phyloP scores from a whole-genome alignment of 2,888 invertebrate genomes.

The Platycnemis pennipes region DNA sequence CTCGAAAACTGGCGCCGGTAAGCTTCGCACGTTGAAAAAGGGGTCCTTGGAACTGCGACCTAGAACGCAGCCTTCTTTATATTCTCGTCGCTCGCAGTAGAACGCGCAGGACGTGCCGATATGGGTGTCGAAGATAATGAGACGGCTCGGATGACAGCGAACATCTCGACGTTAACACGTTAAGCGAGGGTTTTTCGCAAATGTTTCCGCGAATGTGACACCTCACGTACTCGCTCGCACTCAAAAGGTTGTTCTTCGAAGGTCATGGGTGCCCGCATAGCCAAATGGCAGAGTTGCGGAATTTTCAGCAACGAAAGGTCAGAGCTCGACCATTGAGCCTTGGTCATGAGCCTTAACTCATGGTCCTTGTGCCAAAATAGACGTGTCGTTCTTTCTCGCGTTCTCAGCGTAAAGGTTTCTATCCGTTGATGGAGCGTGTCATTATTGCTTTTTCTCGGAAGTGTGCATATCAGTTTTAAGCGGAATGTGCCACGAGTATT shows the following conservation, averaged over 20 bases:
- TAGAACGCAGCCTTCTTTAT: background rate
- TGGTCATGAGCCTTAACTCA: too few species aligned
- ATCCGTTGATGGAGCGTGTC: background rate
- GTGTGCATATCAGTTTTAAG: too few species aligned
- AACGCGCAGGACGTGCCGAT: background rate
- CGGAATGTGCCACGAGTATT: too few species aligned
- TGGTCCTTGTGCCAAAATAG: background rate
- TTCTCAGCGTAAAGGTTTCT: background rate
- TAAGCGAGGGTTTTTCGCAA: background rate
- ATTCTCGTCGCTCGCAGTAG: background rate
- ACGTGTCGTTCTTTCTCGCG: background rate
- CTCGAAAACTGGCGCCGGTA: background rate
- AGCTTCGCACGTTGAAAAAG: background rate
- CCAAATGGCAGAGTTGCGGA: background rate
- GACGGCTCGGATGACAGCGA: background rate
- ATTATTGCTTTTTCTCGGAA: too few species aligned
- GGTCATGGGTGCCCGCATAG: conserved; percentile 2
- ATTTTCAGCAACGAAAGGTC: background rate
- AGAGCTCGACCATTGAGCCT: background rate
- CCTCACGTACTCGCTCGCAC: background rate
- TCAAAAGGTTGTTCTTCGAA: background rate
- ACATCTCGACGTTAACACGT: background rate
- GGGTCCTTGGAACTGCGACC: background rate
- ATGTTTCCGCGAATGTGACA: background rate
- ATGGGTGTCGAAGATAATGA: background rate